Conservation (phyloP, 2,113 vertebrate genomes). For the Leiothrix lutea region DNA sequence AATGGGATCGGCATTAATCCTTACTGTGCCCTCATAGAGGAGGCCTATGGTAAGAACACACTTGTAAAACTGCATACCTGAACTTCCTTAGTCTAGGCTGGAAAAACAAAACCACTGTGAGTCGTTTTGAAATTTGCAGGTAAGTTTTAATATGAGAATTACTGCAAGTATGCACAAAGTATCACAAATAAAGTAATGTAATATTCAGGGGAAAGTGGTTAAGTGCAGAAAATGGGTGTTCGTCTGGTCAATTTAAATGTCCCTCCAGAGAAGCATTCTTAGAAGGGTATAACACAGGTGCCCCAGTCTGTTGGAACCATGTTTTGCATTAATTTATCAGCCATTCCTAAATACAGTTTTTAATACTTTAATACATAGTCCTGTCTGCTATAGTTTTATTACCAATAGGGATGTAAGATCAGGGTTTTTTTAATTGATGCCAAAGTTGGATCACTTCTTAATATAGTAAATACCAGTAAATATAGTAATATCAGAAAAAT, state of each 20-base stretch:
- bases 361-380: neutral
- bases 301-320: neutral
- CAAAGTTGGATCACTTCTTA: neutral
- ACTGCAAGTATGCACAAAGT: neutral
- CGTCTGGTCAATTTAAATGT: neutral
- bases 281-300: neutral
- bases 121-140: neutral
- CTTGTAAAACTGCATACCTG: neutral
- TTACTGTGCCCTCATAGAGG: constrained; percentile 89
- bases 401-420: neutral
- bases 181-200: neutral
- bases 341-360: neutral
- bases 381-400: neutral
- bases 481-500: too few species aligned
- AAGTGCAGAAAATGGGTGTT: neutral
- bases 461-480: neutral
- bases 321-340: neutral
- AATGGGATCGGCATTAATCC: constrained; percentile 85
- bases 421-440: neutral
- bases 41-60: constrained; percentile 82
- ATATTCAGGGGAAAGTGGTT: neutral
- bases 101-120: neutral
- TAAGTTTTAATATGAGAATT: neutral
- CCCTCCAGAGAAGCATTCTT: neutral
- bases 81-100: neutral